Base-by-base conservation (phyloP, 2,113 vertebrate genomes). In the Calonectris borealis region DNA sequence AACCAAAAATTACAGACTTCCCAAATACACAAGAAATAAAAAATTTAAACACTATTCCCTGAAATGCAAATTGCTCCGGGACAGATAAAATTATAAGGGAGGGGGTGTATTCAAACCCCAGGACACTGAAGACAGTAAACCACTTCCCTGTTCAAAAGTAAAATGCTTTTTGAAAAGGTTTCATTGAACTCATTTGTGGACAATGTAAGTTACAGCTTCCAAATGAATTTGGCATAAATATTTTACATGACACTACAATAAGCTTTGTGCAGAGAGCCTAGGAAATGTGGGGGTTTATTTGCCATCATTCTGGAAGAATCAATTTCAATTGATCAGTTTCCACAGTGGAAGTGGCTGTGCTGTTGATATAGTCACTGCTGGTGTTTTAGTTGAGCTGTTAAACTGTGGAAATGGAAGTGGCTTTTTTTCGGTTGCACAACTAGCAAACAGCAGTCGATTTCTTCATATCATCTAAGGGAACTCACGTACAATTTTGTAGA, bases 151-250 rank as follows among this genome's bases (percentile, higher is more conserved):
- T 75, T 94, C 48, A 36, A 6, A 57, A 88, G 65, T 17, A 69
- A 96, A 93, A 91, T 7, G 61, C 48, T 64, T 69, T 94, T 49
- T 91, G 83, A 93, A 89, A 64, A 89, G 90, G 77, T 75, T 94
- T 60, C 12, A 14, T 91, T 91, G 88, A 81, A 89, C 60, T 86
- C 64, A 62, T 89, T 88, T 91, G 42, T 40, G 32, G 87, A 52
- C 69, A 93, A 90, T 51, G 40, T 22, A 69, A 83, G 73, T 79
- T 69, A 81, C 80, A 87, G 94, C 83, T 90, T 80, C 62, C 83
- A 16, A 79, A 90, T 55, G 83, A 94, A 89, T 81, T 49, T 27
- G 29, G 64, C 49, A 94, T 96, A 94, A 97, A 96, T 97, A 96
- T 97, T 97, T 97, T 10, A 96, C 54, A 13, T 3, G 40, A 62